Percentiles rank a stretch among this genome's conserved stretches.
Evolutionary conservation across 2,113 vertebrate species (phyloP).

Genomic region (Alligator sinensis): DNA sequence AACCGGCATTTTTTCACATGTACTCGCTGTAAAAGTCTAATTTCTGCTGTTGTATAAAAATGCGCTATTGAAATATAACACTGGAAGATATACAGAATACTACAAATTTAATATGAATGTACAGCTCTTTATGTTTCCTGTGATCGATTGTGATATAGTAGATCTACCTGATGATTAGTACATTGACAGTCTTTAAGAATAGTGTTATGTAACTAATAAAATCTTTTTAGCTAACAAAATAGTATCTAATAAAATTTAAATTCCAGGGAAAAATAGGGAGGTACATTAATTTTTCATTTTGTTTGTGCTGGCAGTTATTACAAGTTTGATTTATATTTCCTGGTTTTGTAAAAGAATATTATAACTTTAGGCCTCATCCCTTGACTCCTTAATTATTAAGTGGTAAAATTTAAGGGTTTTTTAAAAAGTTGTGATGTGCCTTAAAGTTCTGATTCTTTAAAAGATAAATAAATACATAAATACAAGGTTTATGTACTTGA

Average conservation of each 20-base stretch:
- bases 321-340: neutral
- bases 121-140: constrained; percentile 6
- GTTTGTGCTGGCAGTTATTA: neutral
- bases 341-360: constrained; percentile 32
- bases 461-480: neutral
- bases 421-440: neutral
- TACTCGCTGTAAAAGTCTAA: constrained; percentile 20
- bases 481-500: neutral
- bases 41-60: constrained; percentile 1
- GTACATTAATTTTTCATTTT: neutral
- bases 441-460: neutral
- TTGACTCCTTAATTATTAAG: neutral
- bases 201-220: constrained; percentile 19
- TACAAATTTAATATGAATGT: constrained; percentile 17
- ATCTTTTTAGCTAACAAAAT: constrained; percentile 3
- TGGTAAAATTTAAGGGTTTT: neutral
- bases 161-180: constrained; percentile 43
- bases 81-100: neutral
- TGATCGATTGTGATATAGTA: neutral
- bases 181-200: constrained; percentile 30
- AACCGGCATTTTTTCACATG: constrained; percentile 33
- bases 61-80: constrained; percentile 32
- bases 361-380: neutral
- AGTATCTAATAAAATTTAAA: neutral
- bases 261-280: neutral